Conservation (phyloP, 2,113 vertebrate species). For the Micronisus gabar region DNA sequence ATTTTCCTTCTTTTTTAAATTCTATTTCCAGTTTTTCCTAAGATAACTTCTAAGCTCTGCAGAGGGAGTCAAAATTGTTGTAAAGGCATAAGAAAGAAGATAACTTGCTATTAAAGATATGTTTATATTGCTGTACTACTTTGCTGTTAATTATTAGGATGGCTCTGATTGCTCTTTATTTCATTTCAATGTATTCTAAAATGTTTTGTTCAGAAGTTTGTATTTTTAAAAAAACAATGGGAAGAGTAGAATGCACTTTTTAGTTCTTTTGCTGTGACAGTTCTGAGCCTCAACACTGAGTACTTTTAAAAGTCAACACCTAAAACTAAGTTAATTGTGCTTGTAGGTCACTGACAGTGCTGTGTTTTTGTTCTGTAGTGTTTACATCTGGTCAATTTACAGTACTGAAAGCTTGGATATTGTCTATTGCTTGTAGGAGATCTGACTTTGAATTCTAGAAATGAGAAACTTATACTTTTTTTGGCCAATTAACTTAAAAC, state of each 20-base stretch:
- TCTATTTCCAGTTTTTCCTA: neutral
- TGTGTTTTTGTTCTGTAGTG: neutral
- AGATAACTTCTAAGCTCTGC: neutral
- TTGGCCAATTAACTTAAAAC: neutral
- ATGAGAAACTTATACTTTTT: neutral
- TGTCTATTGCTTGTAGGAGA: neutral
- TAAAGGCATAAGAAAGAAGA: neutral
- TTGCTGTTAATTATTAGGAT: neutral
- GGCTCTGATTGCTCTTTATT: neutral
- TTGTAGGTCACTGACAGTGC: neutral
- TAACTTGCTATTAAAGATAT: neutral
- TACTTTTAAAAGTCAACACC: neutral
- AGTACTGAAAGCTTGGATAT: neutral
- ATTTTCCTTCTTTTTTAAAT: neutral
- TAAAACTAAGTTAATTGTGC: neutral
- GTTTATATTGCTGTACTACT: neutral
- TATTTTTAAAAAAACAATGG: neutral
- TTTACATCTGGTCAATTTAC: neutral
- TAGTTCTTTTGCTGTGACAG: neutral
- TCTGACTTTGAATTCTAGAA: neutral
- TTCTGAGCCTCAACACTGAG: neutral
- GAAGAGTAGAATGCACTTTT: neutral
- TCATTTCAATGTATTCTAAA: neutral
- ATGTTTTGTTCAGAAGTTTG: neutral
- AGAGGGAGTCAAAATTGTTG: neutral